A percentile compares a stretch with the other conserved stretches of the same genome.
Conservation (phyloP, 2,888 invertebrate genomes). For the Elmis aenea region DNA sequence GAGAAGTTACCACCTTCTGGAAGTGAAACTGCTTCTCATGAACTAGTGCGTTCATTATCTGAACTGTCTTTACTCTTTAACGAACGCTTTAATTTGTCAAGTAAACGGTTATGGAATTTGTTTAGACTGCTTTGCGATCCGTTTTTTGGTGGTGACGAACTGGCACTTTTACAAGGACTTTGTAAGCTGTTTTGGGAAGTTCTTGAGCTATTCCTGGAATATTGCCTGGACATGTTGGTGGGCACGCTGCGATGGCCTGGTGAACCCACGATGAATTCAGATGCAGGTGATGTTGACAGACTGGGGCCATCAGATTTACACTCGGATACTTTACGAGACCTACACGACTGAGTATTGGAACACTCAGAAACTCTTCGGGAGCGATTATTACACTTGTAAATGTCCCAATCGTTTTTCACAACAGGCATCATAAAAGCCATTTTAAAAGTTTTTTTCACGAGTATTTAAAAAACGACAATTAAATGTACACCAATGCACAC, state of each 20-base stretch:
- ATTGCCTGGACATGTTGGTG: conserved; percentile 53
- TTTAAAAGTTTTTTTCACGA: background rate
- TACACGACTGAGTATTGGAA: conserved; percentile 57
- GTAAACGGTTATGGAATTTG: conserved; percentile 75
- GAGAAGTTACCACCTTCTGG: conserved; percentile 6
- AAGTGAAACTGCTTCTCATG: conserved; percentile 14
- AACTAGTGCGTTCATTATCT: conserved; percentile 17
- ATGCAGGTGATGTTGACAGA: conserved; percentile 61
- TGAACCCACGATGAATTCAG: conserved; percentile 52
- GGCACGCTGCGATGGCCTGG: conserved; percentile 66
- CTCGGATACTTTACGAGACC: conserved; percentile 70
- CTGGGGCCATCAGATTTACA: conserved; percentile 70
- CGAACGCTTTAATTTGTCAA: conserved; percentile 72
- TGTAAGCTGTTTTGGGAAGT: conserved; percentile 59
- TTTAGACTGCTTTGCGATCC: conserved; percentile 58
- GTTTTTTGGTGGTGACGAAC: conserved; percentile 60
- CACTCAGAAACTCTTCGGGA: conserved; percentile 72
- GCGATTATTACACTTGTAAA: conserved; percentile 81
- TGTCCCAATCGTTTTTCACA: conserved; percentile 89
- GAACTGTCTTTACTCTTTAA: conserved; percentile 52
- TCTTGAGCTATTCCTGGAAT: conserved; percentile 56
- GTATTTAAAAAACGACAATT: conserved; percentile 1
- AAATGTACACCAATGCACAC: no score
- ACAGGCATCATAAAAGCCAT: conserved; percentile 97
- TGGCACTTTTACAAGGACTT: conserved; percentile 64